Evolutionary conservation across 2,797 vertebrate genomes (phyloP), one percentile per base, ranked within the genome.

Genomic region (Tauraco hartlaubi): DNA sequence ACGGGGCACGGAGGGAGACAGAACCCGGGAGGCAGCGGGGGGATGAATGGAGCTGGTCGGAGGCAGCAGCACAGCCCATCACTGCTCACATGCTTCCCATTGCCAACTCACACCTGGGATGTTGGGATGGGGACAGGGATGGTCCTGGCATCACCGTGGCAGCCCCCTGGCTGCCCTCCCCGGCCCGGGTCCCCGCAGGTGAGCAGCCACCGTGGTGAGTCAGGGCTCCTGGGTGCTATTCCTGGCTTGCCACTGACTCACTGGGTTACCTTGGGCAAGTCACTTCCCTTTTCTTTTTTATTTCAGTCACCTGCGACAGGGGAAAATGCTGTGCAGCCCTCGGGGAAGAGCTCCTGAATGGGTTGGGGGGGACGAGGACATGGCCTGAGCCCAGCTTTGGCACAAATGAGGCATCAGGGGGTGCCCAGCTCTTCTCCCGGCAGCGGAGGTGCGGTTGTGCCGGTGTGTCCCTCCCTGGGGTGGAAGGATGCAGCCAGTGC

Each of bases 181-280:
- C 75, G 58, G 72, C 67, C 58, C 72, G 29, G 63, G 31, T 77
- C 33, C 71, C 79, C 11, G 87, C 61, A 76, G 75, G 74, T 85
- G 85, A 79, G 87, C 54, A 68, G 83, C 74, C 22, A 4, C 72
- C 2, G 29, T 19, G 21, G 33, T 74, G 85, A 85, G 51, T 91
- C 91, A 85, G 77, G 85, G 63, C 74, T 76, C 71, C 2, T 1
- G 5, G 35, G 17, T 62, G 78, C 94, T 83, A 90, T 82, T 90
- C 79, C 69, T 56, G 73, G 64, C 82, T 87, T 8, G 0, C 51
- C 85, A 41, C 88, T 90, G 95, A 88, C 82, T 93, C 91, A 79
- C 23, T 26, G 17, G 12, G 43, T 48, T 22, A 75, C 93, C 79
- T 21, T 7, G 41, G 78, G 73, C 37, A 64, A 61, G 43, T 9